phyloP scores from a whole-genome alignment of 2,888 invertebrate species.

The Drosophila parthenogenetica region DNA sequence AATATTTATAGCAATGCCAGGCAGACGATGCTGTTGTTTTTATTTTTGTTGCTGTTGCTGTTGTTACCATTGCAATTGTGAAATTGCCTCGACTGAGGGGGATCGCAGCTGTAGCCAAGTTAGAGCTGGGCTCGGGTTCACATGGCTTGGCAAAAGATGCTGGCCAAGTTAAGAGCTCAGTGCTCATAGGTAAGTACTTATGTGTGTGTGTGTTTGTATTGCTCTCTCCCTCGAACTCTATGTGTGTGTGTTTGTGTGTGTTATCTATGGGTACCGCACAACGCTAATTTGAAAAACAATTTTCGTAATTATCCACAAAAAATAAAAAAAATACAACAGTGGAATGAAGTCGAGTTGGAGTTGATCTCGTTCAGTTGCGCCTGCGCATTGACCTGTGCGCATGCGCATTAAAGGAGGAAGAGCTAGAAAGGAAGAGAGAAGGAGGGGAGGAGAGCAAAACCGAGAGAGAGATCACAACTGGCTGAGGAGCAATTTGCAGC shows the following conservation, averaged over 20 bases:
- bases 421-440: constrained; percentile 3
- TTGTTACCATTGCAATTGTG: constrained; percentile 78
- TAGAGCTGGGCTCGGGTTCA: constrained; percentile 40
- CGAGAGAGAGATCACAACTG: constrained; percentile 23
- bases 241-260: constrained; percentile 54
- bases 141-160: constrained; percentile 58
- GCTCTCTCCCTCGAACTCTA: constrained; percentile 23
- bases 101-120: constrained; percentile 36
- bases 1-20: constrained; percentile 80
- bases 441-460: not conserved
- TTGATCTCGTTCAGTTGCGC: constrained; percentile 79
- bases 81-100: constrained; percentile 61
- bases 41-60: constrained; percentile 36
- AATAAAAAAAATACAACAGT: constrained; percentile 36
- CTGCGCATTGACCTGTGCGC: constrained; percentile 77
- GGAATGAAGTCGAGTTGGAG: constrained; percentile 46
- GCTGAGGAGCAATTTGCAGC: constrained; percentile 63
- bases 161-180: constrained; percentile 55
- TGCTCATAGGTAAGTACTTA: constrained; percentile 35
- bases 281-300: constrained; percentile 85
- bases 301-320: constrained; percentile 84
- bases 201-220: constrained; percentile 33
- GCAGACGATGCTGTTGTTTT: constrained; percentile 46
- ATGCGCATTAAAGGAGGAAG: constrained; percentile 76
- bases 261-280: constrained; percentile 82